A percentile compares a stretch with the other conserved stretches of the same genome.
phyloP scores from a whole-genome alignment of 2,113 vertebrate species.

The Arothron firmamentum region DNA sequence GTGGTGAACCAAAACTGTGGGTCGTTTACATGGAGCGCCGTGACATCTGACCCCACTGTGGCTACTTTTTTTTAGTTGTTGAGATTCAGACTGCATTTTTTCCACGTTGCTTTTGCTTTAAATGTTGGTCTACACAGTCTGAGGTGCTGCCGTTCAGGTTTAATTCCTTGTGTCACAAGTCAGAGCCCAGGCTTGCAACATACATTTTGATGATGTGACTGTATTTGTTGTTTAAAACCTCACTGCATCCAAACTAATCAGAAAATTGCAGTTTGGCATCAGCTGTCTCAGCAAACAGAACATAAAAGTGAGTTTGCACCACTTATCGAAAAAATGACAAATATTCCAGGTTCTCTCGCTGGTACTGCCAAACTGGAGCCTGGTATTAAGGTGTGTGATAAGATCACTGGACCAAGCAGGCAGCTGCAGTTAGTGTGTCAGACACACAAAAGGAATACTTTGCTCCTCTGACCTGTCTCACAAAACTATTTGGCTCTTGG shows the following conservation, averaged over 20 bases:
- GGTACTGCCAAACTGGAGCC: constrained; percentile 16
- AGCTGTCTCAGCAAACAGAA: too few relatives aligned
- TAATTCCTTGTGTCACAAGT: too few relatives aligned
- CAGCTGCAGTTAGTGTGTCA: not conserved
- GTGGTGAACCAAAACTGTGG: constrained; percentile 35
- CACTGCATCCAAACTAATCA: too few relatives aligned
- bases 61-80: too few relatives aligned
- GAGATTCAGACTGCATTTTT: too few relatives aligned
- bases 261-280: too few relatives aligned
- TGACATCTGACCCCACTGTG: constrained; percentile 40
- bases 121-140: too few relatives aligned
- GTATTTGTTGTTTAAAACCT: too few relatives aligned
- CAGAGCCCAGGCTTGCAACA: too few relatives aligned
- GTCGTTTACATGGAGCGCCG: constrained; percentile 36
- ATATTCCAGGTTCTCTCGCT: constrained; percentile 33
- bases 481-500: constrained; percentile 42
- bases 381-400: constrained; percentile 42
- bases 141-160: too few relatives aligned
- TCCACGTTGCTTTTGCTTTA: too few relatives aligned
- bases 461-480: constrained; percentile 23
- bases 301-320: not conserved
- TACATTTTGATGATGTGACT: too few relatives aligned
- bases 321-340: constrained; percentile 10
- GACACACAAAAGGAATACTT: constrained; percentile 25
- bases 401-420: constrained; percentile 8